Percentiles rank a stretch among this genome's conserved stretches.
Evolutionary conservation across 2,797 vertebrate species (phyloP).

Genomic region (Melanotaenia boesemani): DNA sequence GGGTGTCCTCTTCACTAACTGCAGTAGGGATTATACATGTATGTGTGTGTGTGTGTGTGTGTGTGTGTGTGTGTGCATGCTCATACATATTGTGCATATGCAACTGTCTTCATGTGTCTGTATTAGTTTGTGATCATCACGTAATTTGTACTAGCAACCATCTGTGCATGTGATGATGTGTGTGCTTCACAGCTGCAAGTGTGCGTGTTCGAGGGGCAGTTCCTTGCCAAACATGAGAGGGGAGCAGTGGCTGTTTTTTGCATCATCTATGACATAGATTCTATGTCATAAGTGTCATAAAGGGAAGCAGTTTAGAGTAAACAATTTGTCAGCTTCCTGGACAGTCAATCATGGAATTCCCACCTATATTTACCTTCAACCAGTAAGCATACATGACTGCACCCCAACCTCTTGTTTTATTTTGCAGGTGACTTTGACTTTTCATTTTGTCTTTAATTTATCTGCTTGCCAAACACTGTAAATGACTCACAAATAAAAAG

Average conservation of each 20-base stretch:
- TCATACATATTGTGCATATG: slow-evolving; percentile 36
- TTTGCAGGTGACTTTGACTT: slow-evolving; percentile 62
- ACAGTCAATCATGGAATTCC: slow-evolving; percentile 20
- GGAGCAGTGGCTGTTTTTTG: slow-evolving; percentile 52
- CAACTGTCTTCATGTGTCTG: slow-evolving; percentile 38
- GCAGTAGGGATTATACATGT: neutral
- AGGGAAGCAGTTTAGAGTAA: slow-evolving; percentile 37
- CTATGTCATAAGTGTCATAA: slow-evolving; percentile 51
- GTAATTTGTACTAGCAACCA: slow-evolving; percentile 44
- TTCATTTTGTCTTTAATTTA: slow-evolving; percentile 52
- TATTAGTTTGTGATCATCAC: slow-evolving; percentile 51
- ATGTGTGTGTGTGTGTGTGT: slow-evolving; percentile 14
- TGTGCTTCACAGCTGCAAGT: slow-evolving; percentile 36
- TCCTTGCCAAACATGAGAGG: slow-evolving; percentile 26
- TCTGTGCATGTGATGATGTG: slow-evolving; percentile 45
- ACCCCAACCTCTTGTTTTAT: slow-evolving; percentile 30
- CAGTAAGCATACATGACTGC: slow-evolving; percentile 4
- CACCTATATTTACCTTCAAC: slow-evolving; percentile 24
- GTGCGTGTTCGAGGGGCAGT: slow-evolving; percentile 21
- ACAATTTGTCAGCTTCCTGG: slow-evolving; percentile 43
- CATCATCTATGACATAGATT: slow-evolving; percentile 43
- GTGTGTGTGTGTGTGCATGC: slow-evolving; percentile 11
- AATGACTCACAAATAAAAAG: slow-evolving; percentile 64
- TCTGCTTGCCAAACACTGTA: slow-evolving; percentile 55
- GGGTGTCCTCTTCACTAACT: slow-evolving; percentile 41